Evolutionary conservation across 2,113 vertebrate genomes (phyloP).

Genomic region (Chaetorhynchus papuensis): DNA sequence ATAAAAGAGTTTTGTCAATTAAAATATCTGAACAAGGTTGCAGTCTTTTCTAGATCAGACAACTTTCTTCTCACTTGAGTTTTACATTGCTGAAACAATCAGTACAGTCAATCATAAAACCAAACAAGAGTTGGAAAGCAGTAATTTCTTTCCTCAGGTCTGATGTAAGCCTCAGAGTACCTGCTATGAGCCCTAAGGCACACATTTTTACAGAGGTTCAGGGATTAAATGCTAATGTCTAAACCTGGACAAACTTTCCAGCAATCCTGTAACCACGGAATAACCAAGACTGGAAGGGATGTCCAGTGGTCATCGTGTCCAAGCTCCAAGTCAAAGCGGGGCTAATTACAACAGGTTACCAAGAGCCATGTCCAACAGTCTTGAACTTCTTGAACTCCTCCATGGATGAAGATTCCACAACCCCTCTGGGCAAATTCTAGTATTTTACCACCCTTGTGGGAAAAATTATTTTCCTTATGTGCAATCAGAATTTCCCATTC

Average conservation of each 20-base stretch:
- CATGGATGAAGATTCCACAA: neutral
- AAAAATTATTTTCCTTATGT: neutral
- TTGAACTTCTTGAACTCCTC: neutral
- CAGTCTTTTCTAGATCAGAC: neutral
- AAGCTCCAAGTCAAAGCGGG: neutral
- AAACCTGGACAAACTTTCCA: neutral
- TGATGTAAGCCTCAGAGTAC: neutral
- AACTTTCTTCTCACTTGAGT: neutral
- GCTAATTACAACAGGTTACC: neutral
- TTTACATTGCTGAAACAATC: neutral
- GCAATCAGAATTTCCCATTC: neutral
- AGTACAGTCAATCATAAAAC: neutral
- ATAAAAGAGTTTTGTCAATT: neutral
- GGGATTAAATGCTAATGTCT: neutral
- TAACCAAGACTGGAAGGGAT: neutral
- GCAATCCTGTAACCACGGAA: neutral
- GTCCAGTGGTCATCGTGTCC: accelerated
- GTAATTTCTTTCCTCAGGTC: neutral
- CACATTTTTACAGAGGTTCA: neutral
- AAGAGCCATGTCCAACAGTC: accelerated
- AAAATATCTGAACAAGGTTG: neutral
- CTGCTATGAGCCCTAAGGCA: neutral
- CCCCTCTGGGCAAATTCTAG: neutral
- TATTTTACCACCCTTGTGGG: neutral
- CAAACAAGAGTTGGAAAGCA: neutral